Conservation (phyloP, 2,113 vertebrate genomes). For the Lates calcarifer region DNA sequence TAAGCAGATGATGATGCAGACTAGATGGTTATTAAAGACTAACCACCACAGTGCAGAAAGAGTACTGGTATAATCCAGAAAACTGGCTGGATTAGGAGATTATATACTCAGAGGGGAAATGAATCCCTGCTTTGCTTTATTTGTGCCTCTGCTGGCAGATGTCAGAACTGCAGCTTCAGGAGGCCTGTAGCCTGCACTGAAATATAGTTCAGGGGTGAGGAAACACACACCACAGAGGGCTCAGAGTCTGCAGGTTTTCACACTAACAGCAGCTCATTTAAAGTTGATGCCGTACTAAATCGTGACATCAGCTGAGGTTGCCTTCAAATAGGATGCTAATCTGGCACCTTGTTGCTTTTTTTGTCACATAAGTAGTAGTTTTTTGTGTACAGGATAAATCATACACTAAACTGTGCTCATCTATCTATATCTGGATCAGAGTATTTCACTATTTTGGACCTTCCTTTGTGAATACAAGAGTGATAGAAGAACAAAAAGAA, state of each 20-base stretch:
- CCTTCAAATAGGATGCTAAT: conserved; percentile 24
- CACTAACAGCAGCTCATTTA: conserved; percentile 6
- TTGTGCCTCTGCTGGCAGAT: conserved; percentile 43
- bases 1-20: conserved; percentile 50
- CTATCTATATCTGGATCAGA: conserved; percentile 69
- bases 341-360: background rate
- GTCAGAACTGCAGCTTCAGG: conserved; percentile 36
- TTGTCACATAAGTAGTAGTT: conserved; percentile 28
- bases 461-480: conserved; percentile 41
- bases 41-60: conserved; percentile 36
- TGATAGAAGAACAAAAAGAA: conserved; percentile 53
- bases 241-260: conserved; percentile 23
- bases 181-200: background rate
- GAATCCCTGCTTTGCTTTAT: conserved; percentile 13
- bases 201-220: background rate
- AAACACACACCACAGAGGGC: background rate
- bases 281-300: conserved; percentile 4
- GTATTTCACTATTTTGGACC: conserved; percentile 53
- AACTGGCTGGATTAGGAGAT: conserved; percentile 66
- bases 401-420: conserved; percentile 6
- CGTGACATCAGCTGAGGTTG: background rate
- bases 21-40: conserved; percentile 46
- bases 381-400: conserved; percentile 14
- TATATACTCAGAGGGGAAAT: conserved; percentile 24
- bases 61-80: conserved; percentile 50